Conservation (phyloP, 1,140 invertebrate species). For the Potamilus streckersoni region DNA sequence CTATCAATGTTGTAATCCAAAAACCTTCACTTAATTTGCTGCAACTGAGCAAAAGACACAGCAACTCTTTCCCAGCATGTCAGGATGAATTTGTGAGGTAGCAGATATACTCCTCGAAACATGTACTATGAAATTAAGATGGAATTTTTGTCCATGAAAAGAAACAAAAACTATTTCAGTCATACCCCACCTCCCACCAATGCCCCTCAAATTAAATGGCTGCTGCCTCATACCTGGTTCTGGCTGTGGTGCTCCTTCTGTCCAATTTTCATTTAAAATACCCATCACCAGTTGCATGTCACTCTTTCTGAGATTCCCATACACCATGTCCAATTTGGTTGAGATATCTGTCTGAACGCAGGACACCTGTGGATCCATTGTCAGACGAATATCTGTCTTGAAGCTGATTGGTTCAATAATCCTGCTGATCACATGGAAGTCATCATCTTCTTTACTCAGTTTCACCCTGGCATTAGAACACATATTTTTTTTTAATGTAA, state of each 20-base stretch:
- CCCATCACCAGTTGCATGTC: conserved; percentile 55
- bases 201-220: too few species aligned
- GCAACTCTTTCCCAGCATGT: too few species aligned
- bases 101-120: too few species aligned
- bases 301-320: conserved; percentile 50
- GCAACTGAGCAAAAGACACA: too few species aligned
- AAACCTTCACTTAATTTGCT: too few species aligned
- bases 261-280: conserved; percentile 69
- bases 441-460: conserved; percentile 65
- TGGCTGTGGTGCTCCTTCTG: conserved; percentile 68
- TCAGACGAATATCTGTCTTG: conserved; percentile 80
- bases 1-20: too few species aligned
- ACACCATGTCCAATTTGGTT: conserved; percentile 24
- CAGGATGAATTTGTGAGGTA: too few species aligned
- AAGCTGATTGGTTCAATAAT: conserved; percentile 81
- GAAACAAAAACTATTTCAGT: too few species aligned
- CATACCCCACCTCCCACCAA: too few species aligned
- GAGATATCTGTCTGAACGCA: conserved; percentile 74
- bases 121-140: too few species aligned
- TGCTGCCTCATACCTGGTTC: neutral
- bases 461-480: conserved; percentile 35
- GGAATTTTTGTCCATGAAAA: too few species aligned
- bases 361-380: conserved; percentile 68
- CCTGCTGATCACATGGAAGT: conserved; percentile 73
- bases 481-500: too few species aligned